phyloP scores from a whole-genome alignment of 1,140 invertebrate genomes.

The Brachionus angularis region DNA sequence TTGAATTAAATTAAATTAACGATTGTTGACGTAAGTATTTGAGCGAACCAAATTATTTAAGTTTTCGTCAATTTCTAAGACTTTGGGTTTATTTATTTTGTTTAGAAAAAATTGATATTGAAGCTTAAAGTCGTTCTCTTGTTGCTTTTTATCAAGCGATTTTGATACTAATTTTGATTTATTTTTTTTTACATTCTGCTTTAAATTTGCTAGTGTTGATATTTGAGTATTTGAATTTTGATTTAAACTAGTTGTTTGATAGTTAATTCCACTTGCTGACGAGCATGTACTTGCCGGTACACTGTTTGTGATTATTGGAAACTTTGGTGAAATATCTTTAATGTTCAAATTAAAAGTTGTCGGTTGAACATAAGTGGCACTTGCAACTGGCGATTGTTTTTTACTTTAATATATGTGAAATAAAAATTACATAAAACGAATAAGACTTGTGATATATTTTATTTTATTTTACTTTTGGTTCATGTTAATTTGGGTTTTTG shows the following conservation, averaged over 20 bases:
- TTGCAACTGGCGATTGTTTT: not conserved
- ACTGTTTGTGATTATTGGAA: not conserved
- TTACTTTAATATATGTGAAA: not conserved
- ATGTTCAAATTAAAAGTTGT: not conserved
- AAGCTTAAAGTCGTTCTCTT: not conserved
- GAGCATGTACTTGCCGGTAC: not conserved
- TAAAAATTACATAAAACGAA: not conserved
- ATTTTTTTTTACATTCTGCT: not conserved
- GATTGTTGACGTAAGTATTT: conserved; percentile 23
- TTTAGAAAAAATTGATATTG: conserved; percentile 15
- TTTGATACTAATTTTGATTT: not conserved
- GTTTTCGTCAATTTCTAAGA: conserved; percentile 16
- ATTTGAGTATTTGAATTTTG: not conserved
- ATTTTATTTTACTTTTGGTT: conserved; percentile 7
- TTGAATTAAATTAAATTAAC: not conserved
- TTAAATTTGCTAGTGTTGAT: not conserved
- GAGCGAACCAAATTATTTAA: not conserved
- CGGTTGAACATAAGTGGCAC: conserved; percentile 12
- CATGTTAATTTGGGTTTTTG: conserved; percentile 4
- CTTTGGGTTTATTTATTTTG: conserved; percentile 7
- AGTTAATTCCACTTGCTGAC: not conserved
- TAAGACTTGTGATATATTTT: not conserved
- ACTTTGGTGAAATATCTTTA: not conserved
- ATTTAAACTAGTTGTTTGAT: too few species aligned
- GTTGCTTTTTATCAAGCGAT: conserved; percentile 16